Conservation (phyloP, 37 sponge, comb jelly and placozoan species). For the Ephydatia muelleri region DNA sequence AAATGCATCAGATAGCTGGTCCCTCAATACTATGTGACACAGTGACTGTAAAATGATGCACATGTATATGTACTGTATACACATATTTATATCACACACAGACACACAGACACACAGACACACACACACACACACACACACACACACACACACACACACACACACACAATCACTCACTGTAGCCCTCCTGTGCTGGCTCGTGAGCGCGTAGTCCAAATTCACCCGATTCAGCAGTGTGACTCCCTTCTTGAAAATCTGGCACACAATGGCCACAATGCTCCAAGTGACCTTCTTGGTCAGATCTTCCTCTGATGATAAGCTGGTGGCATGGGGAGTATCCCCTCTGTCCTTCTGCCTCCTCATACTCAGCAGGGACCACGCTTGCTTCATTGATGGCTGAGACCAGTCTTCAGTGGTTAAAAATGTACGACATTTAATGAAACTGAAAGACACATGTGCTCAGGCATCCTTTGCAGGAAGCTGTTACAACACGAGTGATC, state of each 20-base stretch:
- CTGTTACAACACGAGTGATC: too few relatives aligned
- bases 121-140: too few relatives aligned
- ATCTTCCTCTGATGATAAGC: neutral
- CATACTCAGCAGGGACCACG: conserved; percentile 34
- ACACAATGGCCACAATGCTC: conserved; percentile 33
- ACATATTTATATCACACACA: too few relatives aligned
- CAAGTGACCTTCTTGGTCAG: conserved; percentile 21
- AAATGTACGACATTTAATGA: too few relatives aligned
- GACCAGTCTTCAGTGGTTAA: conserved; percentile 17
- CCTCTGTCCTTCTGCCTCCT: conserved; percentile 66
- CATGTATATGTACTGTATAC: too few relatives aligned
- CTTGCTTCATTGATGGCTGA: conserved; percentile 60
- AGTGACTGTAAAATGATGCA: too few relatives aligned
- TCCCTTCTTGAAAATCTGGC: conserved; percentile 13
- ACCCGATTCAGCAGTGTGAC: conserved; percentile 21
- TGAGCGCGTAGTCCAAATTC: conserved; percentile 16
- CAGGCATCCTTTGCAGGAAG: too few relatives aligned
- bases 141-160: neutral
- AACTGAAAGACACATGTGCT: too few relatives aligned
- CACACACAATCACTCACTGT: conserved; percentile 11
- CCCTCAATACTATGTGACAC: neutral
- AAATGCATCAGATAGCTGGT: neutral
- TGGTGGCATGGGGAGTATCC: conserved; percentile 22
- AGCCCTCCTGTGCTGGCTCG: conserved; percentile 38
- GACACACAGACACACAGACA: too few relatives aligned